A percentile compares a stretch with the other conserved stretches of the same genome.
phyloP scores from a whole-genome alignment of 2,888 invertebrate genomes.

The Molanna angustata region DNA sequence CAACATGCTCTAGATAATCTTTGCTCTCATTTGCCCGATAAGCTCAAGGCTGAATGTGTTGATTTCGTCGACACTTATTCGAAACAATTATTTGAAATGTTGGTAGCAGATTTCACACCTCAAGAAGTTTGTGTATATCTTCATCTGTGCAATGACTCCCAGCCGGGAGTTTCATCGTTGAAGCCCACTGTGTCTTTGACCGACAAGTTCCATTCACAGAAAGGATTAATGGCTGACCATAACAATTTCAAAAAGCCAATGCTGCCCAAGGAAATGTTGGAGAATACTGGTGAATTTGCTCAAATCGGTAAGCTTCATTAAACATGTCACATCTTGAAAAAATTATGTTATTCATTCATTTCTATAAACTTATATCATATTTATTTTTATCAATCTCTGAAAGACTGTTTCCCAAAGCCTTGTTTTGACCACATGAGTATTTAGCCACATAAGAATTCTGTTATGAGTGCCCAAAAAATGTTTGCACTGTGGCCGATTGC shows the following conservation, averaged over 20 bases:
- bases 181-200: slow-evolving; percentile 37
- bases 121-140: slow-evolving; percentile 76
- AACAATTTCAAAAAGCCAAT: slow-evolving; percentile 44
- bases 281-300: slow-evolving; percentile 37
- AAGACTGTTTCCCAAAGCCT: too few relatives aligned
- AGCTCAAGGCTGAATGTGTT: slow-evolving; percentile 64
- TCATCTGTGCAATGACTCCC: slow-evolving; percentile 64
- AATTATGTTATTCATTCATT: too few relatives aligned
- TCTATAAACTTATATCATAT: too few relatives aligned
- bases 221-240: slow-evolving; percentile 43
- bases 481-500: too few relatives aligned
- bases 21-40: slow-evolving; percentile 65
- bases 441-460: too few relatives aligned
- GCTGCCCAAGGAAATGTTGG: slow-evolving; percentile 43
- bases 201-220: slow-evolving; percentile 46
- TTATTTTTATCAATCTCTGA: too few relatives aligned
- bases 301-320: slow-evolving; percentile 58
- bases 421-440: too few relatives aligned
- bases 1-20: slow-evolving; percentile 65
- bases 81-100: slow-evolving; percentile 72
- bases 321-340: too few relatives aligned
- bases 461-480: too few relatives aligned
- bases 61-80: slow-evolving; percentile 77
- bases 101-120: slow-evolving; percentile 71
- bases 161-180: slow-evolving; percentile 40